phyloP scores from a whole-genome alignment of 2,888 invertebrate genomes.

The Coecobrya sp. region DNA sequence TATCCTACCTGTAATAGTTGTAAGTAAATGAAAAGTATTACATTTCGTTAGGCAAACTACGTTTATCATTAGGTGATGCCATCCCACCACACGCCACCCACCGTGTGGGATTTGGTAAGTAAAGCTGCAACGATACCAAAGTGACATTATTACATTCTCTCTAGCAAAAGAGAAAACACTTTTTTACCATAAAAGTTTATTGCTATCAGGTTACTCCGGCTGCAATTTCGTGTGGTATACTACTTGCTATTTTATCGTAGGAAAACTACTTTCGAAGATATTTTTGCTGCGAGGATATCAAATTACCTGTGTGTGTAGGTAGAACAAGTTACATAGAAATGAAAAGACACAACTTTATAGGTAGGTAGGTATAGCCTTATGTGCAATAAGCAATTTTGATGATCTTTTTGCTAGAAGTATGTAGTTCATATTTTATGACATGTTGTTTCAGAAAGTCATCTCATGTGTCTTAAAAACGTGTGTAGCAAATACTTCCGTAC shows the following conservation, averaged over 20 bases:
- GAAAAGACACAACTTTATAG: background rate
- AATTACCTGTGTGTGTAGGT: constrained; percentile 23
- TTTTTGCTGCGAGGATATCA: background rate
- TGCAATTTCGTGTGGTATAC: background rate
- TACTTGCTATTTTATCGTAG: background rate
- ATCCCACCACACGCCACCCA: background rate
- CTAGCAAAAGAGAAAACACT: constrained; percentile 7
- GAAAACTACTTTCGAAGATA: background rate
- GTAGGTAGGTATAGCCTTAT: background rate
- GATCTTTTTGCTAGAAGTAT: background rate
- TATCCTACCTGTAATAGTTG: background rate
- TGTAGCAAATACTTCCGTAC: background rate
- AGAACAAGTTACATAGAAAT: background rate
- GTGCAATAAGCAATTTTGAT: constrained; percentile 32
- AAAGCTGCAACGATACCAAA: background rate
- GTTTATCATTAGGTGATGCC: background rate
- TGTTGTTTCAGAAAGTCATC: constrained; percentile 31
- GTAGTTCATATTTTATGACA: constrained; percentile 51
- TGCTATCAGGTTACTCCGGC: background rate
- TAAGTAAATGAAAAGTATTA: background rate
- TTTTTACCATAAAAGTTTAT: constrained; percentile 25
- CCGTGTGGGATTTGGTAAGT: background rate
- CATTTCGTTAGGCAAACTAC: background rate
- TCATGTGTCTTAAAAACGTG: constrained; percentile 3
- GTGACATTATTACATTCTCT: background rate